phyloP scores from a whole-genome alignment of 2,888 invertebrate genomes.

The Leptinotarsa tumamoca region DNA sequence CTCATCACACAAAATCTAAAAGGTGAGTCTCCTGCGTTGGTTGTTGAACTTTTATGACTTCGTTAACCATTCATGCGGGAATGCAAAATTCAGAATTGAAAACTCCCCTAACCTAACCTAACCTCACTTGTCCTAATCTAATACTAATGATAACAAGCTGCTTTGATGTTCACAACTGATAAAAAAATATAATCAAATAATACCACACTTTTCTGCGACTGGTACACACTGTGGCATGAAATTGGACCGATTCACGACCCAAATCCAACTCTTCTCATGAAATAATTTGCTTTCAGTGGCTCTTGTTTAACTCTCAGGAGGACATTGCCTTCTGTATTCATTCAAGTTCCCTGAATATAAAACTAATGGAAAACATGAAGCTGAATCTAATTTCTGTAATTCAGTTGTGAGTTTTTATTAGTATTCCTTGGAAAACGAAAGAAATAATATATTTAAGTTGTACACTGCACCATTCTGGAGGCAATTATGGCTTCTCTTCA shows the following conservation, averaged over 20 bases:
- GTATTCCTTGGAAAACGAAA: background rate
- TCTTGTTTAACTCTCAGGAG: background rate
- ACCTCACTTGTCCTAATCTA: no score
- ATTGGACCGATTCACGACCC: background rate
- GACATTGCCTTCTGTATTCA: background rate
- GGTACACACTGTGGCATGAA: background rate
- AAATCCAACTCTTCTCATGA: background rate
- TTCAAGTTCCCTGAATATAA: background rate
- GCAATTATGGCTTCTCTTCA: background rate
- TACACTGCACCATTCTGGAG: background rate
- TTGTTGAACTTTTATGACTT: no score
- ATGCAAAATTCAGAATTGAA: no score
- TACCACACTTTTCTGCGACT: background rate
- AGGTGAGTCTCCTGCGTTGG: no score
- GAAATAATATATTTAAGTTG: background rate
- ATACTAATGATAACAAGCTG: no score
- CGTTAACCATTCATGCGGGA: no score
- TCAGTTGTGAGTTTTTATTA: background rate
- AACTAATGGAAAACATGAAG: slow-evolving; percentile 5
- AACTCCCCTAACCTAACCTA: no score
- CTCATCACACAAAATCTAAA: no score
- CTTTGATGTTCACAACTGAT: no score
- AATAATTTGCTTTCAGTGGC: background rate
- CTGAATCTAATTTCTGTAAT: slow-evolving; percentile 8
- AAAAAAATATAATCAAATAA: no score